Base-by-base conservation (phyloP, 2,113 vertebrate genomes). In the Paraplagusia blochii region DNA sequence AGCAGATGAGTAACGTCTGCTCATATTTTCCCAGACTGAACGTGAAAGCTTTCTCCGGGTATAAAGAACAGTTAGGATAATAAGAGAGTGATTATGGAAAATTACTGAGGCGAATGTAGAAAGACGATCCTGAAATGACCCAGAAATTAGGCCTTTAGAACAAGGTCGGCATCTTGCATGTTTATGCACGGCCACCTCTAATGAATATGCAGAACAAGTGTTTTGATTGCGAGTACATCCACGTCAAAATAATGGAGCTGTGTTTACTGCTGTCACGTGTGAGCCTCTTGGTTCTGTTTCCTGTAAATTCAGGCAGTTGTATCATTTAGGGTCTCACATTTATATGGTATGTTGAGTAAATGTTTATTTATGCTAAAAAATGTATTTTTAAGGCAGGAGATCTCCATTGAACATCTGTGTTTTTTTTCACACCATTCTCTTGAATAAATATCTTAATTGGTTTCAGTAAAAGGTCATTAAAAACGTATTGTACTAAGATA, bases 1-100 rank as follows among this genome's bases (percentile, higher is more conserved):
- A 52, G 19, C n/a, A 48, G 53, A 66, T 66, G 63, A 77, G 50
- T 58, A 52, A 70, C 33, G 56, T 59, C 47, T 36, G 38, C 64
- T 70, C 70, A 44, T 55, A 53, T 53, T 72, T 74, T 70, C 29
- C 51, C 51, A 70, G 57, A 72, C 66, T 44, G 58, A 67, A 62
- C 33, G 1, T 29, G 29, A 47, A 53, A 35, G 38, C 51, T 46
- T 61, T 63, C 66, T 63, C 61, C 63, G 29, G n/a, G 16, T 50
- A 36, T n/a, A 59, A 72, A 53, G 53, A 52, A 74, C 42, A 75
- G 58, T 49, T 64, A 68, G 77, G 58, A 70, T 88, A 89, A 88
- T 88, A 80, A 83, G 79, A 69, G 68, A 65, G 76, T 74, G 66
- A 79, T 80, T 83, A 69, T n/a, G 58, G 77, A 80, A 87, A 87